Conservation (phyloP, 2,113 vertebrate genomes). For the Callipepla californica region DNA sequence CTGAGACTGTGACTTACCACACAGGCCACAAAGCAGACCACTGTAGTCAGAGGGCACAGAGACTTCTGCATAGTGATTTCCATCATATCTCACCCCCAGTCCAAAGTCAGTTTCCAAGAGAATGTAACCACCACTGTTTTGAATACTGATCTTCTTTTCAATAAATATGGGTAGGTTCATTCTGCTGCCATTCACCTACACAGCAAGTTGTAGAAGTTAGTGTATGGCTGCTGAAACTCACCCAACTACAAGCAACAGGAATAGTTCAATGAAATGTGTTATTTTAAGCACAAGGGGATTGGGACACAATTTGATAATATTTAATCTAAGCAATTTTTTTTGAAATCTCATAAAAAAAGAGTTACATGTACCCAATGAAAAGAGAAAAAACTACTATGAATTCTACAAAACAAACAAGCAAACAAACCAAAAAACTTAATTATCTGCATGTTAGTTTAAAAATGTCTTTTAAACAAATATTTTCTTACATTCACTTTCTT, state of each 20-base stretch:
- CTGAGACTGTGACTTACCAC: conserved; percentile 79
- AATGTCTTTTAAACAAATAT: neutral
- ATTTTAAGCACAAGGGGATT: neutral
- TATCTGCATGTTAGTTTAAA: neutral
- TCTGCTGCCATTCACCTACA: conserved; percentile 80
- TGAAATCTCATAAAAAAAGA: neutral
- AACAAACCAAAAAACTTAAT: neutral
- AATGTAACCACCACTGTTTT: conserved; percentile 85
- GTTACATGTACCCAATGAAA: neutral
- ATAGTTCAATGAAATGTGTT: neutral
- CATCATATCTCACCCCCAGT: conserved; percentile 86
- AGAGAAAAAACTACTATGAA: neutral
- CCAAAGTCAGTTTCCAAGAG: conserved; percentile 86
- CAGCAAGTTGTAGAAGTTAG: neutral
- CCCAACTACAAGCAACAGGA: neutral
- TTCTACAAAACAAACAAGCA: neutral
- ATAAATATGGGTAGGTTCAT: conserved; percentile 79
- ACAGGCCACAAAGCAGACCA: conserved; percentile 87
- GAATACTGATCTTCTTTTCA: conserved; percentile 74
- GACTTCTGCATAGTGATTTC: conserved; percentile 89
- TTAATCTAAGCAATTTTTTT: neutral
- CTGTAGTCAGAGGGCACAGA: conserved; percentile 80
- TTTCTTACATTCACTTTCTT: conserved; percentile 84
- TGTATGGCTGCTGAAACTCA: neutral
- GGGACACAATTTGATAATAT: neutral